Base-by-base conservation (phyloP, 2,888 invertebrate genomes). In the Hypercompe scribonia region DNA sequence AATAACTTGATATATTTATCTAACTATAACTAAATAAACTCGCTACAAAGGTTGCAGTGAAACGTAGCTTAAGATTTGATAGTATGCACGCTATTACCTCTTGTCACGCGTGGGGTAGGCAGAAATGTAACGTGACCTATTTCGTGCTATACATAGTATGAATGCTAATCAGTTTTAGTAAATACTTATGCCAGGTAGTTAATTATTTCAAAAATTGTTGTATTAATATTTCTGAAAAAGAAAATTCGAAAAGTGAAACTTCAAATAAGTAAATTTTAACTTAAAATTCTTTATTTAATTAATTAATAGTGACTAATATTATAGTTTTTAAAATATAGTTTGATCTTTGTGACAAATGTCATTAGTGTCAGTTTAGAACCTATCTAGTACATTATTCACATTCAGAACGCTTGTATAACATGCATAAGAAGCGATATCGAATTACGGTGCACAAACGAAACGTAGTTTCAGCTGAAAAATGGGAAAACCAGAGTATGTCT, bases 61-160 rank as follows among this genome's bases (percentile, higher is more conserved):
- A 11, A 65, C 81, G 50, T 11, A 0, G 65, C 68, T 15, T 31
- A 31, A 50, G 5, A 64, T 70, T 69, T 46, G 78, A 70, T 63
- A 50, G 69, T 68, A 69, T 34, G 42, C 46, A 73, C 68, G 58
- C 74, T 70, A 77, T 74, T 73, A 76, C 75, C 64, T 36, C 68
- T 64, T 73, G 78, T 74, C 72, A 68, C 71, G 83, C 77, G 68
- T 68, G 66, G 65, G 75, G 74, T 75, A 74, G 73, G 75, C 54
- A 76, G 77, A 72, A 74, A 61, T 78, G 70, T 78, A 64, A 77
- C 79, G 73, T 78, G 81, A 79, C 83, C 83, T 71, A 71, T 78
- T 82, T 21, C 36, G 39, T 73, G 74, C 74, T 64, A 39, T 50
- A 71, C 84, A 42, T 24, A 31, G 42, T 18, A 13, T 33, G 73